phyloP scores from a whole-genome alignment of 2,888 invertebrate genomes.

The Lysandra bellargus region DNA sequence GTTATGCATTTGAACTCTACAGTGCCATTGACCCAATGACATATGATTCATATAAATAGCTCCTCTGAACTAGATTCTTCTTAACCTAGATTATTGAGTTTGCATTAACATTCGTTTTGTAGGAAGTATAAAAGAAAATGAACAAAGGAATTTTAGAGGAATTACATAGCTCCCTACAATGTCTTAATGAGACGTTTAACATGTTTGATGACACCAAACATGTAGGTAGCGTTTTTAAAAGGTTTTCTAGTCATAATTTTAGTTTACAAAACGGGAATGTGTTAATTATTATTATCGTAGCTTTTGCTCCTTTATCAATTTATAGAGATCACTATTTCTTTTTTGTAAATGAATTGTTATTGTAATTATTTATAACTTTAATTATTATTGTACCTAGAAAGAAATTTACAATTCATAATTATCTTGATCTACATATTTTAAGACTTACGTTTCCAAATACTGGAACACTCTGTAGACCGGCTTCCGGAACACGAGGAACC shows the following conservation, averaged over 20 bases:
- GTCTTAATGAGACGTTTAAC: constrained; percentile 9
- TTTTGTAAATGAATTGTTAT: no score
- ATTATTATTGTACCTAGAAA: no score
- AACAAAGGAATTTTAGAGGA: background rate
- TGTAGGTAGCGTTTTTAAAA: background rate
- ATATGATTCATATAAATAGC: constrained; percentile 25
- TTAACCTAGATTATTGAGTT: constrained; percentile 24
- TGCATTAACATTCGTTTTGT: constrained; percentile 19
- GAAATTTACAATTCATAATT: background rate
- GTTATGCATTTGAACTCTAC: constrained; percentile 23
- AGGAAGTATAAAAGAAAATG: background rate
- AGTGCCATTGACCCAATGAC: constrained; percentile 28
- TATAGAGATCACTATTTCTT: no score
- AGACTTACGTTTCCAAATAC: constrained; percentile 91
- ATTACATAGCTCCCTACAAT: background rate
- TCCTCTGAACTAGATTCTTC: constrained; percentile 24
- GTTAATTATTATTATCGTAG: background rate
- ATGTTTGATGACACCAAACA: background rate
- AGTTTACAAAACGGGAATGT: no score
- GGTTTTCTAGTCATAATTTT: background rate
- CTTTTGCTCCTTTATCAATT: background rate
- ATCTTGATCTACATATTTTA: background rate
- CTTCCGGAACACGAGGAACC: constrained; percentile 89
- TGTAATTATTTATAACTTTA: no score
- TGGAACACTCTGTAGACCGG: constrained; percentile 91